Evolutionary conservation across 2,113 vertebrate species (phyloP), one percentile per base, ranked within the genome.

Genomic region (Nothobranchius furzeri): DNA sequence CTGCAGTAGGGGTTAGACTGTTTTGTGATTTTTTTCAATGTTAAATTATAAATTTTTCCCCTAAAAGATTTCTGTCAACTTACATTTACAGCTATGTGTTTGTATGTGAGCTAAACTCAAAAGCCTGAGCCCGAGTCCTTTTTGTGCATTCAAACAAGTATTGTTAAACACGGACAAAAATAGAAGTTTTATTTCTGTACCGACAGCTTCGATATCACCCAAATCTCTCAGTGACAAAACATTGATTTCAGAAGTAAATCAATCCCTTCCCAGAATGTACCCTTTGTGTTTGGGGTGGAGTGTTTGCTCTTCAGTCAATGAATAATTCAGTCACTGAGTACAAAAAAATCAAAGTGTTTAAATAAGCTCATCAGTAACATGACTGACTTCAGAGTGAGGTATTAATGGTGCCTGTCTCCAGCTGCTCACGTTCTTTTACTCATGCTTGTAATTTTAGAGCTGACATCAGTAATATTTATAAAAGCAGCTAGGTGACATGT

Each of bases 171-270:
- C 63, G 20, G 12, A 53, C 43, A 25, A 2, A 20, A 66, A 51
- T 15, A 35, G 30, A 45, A 64, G 57, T 51, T 37, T 62, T 65
- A 63, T 45, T 71, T 56, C 37, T 46, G 64, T 55, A 59, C 30
- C 48, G 60, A 59, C 49, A 57, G n/a, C 37, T 70, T 66, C 72
- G 59, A 59, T 68, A 70, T 62, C 14, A 60, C 58, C 36, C 12
- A 60, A 57, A 70, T 47, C 60, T 64, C 40, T 30, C n/a, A 24
- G 70, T 68, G 53, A 55, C n/a, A 70, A 52, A 24, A 69, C 25
- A 54, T 3, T 30, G 30, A 30, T 64, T 61, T 64, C 47, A 60
- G 56, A 64, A 35, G 47, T 8, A 5, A 40, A 40, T 40, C 20
- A 60, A 46, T 54, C 12, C 67, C 25, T 35, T 60, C 51, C 54